Evolutionary conservation across 2,113 vertebrate genomes (phyloP).

Genomic region (Isurus oxyrinchus): DNA sequence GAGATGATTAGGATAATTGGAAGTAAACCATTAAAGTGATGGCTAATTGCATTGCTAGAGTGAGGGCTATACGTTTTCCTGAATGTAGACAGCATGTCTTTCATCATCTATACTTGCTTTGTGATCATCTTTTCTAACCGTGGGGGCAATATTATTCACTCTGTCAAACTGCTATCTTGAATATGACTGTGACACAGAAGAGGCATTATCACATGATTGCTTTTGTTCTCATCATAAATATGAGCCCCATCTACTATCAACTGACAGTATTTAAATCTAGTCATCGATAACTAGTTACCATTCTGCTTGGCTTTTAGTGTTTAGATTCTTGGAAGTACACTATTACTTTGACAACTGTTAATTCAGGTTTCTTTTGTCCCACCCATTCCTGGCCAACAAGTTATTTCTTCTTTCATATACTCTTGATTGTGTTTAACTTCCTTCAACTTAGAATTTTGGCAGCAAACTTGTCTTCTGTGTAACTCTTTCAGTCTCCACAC

Average conservation of each 20-base stretch:
- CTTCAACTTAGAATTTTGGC: not conserved
- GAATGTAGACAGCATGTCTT: too few species aligned
- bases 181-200: not conserved
- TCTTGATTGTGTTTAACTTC: not conserved
- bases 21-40: too few species aligned
- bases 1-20: too few species aligned
- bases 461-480: not conserved
- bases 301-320: not conserved
- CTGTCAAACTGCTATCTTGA: not conserved
- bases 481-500: not conserved
- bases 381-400: not conserved
- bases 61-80: too few species aligned
- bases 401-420: not conserved
- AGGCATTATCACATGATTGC: not conserved
- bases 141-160: not conserved
- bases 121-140: too few species aligned
- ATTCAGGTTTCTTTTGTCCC: not conserved
- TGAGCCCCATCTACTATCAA: not conserved
- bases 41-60: too few species aligned
- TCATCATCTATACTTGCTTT: too few species aligned
- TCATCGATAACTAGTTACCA: not conserved
- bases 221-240: not conserved
- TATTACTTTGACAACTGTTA: not conserved
- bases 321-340: not conserved
- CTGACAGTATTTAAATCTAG: not conserved